Conservation (phyloP, 35 echinoderm and acorn worm species). For the Heliocidaris erythrogramma region DNA sequence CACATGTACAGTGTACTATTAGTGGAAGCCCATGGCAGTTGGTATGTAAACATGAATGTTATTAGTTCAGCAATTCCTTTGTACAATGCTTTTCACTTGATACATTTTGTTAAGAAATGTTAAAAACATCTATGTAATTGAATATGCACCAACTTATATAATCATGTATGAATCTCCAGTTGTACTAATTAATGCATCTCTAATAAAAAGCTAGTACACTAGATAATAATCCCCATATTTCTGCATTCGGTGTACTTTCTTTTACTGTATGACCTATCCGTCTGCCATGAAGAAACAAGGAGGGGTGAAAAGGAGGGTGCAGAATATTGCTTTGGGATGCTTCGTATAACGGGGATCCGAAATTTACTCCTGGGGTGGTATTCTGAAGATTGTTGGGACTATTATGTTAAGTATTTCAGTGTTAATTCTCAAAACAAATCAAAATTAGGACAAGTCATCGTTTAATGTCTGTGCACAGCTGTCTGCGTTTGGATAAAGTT, state of each 20-base stretch:
- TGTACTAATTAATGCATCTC: neutral
- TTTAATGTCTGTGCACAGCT: too few species aligned
- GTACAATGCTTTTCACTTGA: neutral
- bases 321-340: too few species aligned
- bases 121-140: neutral
- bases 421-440: too few species aligned
- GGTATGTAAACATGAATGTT: neutral
- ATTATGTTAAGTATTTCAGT: too few species aligned
- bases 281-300: too few species aligned
- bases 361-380: too few species aligned
- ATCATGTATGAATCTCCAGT: neutral
- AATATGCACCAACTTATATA: neutral
- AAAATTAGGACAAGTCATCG: too few species aligned
- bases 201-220: neutral
- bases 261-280: neutral
- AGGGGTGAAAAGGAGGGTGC: too few species aligned
- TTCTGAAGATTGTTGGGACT: too few species aligned
- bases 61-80: neutral
- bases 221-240: neutral
- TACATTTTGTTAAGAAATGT: neutral
- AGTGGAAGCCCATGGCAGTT: neutral
- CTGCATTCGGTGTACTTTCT: neutral
- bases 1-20: neutral
- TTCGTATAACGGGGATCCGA: too few species aligned
- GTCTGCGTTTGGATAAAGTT: too few species aligned